A percentile compares a stretch with the other conserved stretches of the same genome.
Conservation (phyloP, 2,888 invertebrate species). For the Diadegma fenestrale region DNA sequence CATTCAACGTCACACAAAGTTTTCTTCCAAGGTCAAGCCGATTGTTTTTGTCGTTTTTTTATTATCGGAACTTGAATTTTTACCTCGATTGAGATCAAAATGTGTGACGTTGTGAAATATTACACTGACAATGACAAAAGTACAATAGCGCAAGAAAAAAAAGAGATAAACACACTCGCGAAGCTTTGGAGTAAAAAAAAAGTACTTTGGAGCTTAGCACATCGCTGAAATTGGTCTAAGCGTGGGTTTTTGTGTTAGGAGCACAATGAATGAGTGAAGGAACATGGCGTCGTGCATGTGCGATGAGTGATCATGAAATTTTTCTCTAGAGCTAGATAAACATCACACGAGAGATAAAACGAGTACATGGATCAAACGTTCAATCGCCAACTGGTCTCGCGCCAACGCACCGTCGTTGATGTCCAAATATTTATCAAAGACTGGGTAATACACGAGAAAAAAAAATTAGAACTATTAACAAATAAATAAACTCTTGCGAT, state of each 20-base stretch:
- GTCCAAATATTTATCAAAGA: slow-evolving; percentile 22
- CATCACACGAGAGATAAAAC: slow-evolving; percentile 7
- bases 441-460: slow-evolving; percentile 37
- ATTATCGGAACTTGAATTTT: neutral
- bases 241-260: neutral
- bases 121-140: neutral
- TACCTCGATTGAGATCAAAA: neutral
- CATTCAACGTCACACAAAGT: slow-evolving; percentile 12
- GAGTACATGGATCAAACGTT: slow-evolving; percentile 51
- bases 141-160: slow-evolving; percentile 13
- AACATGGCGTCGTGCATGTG: slow-evolving; percentile 41
- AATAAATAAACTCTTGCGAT: slow-evolving; percentile 8
- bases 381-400: slow-evolving; percentile 29
- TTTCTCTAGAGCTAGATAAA: slow-evolving; percentile 28
- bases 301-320: slow-evolving; percentile 42
- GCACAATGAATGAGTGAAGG: neutral
- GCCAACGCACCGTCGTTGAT: slow-evolving; percentile 24
- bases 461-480: neutral
- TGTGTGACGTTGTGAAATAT: neutral
- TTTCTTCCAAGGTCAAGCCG: neutral
- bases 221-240: neutral
- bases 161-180: slow-evolving; percentile 4
- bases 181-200: slow-evolving; percentile 12
- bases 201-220: neutral
- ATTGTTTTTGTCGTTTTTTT: neutral